Evolutionary conservation across 1,140 invertebrate genomes (phyloP).

Genomic region (Samia ricini): DNA sequence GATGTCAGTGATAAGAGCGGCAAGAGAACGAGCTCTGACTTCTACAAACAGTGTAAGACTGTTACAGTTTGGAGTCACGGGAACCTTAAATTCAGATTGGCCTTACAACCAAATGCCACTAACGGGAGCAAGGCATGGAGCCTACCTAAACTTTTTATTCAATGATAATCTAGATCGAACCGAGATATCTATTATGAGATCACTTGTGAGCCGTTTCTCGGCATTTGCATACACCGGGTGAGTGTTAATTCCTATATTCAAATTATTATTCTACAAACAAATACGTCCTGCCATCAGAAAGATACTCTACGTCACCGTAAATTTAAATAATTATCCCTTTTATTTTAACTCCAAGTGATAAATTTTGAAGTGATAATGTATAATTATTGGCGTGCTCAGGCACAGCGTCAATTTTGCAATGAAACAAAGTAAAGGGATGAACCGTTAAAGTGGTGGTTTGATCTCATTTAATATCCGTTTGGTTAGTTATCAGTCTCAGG

Average conservation of each 20-base stretch:
- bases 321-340: too few relatives aligned
- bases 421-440: too few relatives aligned
- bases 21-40: conserved; percentile 42
- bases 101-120: conserved; percentile 44
- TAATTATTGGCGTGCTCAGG: too few relatives aligned
- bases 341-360: too few relatives aligned
- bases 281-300: too few relatives aligned
- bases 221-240: conserved; percentile 52
- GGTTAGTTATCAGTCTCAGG: too few relatives aligned
- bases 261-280: neutral
- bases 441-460: too few relatives aligned
- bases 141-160: conserved; percentile 53
- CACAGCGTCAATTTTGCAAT: too few relatives aligned
- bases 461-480: too few relatives aligned
- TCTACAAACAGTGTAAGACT: conserved; percentile 43
- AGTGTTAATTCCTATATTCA: conserved; percentile 13
- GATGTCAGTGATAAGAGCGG: conserved; percentile 44
- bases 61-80: conserved; percentile 48
- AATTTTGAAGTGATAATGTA: too few relatives aligned
- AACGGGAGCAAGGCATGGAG: conserved; percentile 51
- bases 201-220: conserved; percentile 33
- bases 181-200: conserved; percentile 26
- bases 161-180: conserved; percentile 37
- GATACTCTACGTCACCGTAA: too few relatives aligned
- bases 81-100: conserved; percentile 49